phyloP scores from a whole-genome alignment of 2,113 vertebrate genomes.

The Phycodurus eques region DNA sequence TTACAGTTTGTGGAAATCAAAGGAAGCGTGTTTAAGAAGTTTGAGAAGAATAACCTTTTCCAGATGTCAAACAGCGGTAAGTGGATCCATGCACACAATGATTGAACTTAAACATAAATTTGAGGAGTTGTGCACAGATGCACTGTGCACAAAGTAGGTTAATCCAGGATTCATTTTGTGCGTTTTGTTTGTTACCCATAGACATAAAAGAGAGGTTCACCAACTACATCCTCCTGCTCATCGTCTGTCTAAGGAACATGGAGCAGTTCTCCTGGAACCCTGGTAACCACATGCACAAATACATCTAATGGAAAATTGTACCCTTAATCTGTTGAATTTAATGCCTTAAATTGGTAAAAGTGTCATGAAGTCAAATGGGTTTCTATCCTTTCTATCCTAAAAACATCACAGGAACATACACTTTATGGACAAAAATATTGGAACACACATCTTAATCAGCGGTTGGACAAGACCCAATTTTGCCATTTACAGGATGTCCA shows the following conservation, averaged over 20 bases:
- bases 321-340: background rate
- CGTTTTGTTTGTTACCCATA: constrained; percentile 58
- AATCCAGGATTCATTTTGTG: constrained; percentile 62
- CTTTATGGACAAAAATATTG: background rate
- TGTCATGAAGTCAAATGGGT: too few relatives aligned
- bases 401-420: background rate
- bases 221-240: constrained; percentile 92
- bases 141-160: constrained; percentile 54
- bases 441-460: background rate
- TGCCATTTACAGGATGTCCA: too few relatives aligned
- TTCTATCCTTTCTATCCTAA: too few relatives aligned
- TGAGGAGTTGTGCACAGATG: constrained; percentile 29
- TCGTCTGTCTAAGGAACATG: constrained; percentile 98
- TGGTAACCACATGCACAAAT: constrained; percentile 67
- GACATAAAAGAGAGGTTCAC: constrained; percentile 99
- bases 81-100: constrained; percentile 33
- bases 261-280: constrained; percentile 99
- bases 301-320: too few relatives aligned
- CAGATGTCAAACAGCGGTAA: constrained; percentile 99
- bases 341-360: background rate
- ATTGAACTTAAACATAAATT: constrained; percentile 35
- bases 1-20: constrained; percentile 98
- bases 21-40: constrained; percentile 99
- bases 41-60: constrained; percentile 99
- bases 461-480: background rate